phyloP scores from a whole-genome alignment of 1,140 invertebrate species.

The Manduca sexta region DNA sequence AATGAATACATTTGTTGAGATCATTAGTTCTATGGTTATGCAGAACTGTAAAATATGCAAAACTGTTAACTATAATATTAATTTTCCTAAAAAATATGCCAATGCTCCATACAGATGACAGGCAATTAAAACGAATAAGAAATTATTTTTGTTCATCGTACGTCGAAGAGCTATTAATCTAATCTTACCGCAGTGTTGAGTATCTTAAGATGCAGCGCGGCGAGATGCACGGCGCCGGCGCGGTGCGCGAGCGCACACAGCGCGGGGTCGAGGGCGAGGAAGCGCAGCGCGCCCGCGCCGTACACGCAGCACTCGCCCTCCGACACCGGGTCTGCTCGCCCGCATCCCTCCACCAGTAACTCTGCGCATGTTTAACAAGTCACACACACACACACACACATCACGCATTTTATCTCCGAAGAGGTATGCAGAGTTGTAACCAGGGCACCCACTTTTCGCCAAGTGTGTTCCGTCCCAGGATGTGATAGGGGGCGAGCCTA shows the following conservation, averaged over 20 bases:
- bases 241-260: constrained; percentile 69
- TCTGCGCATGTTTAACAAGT: constrained; percentile 65
- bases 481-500: too few relatives aligned
- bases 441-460: too few relatives aligned
- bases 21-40: too few relatives aligned
- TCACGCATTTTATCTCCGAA: background rate
- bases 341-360: constrained; percentile 81
- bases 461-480: too few relatives aligned
- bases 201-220: constrained; percentile 85
- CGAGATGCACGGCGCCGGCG: constrained; percentile 81
- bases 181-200: constrained; percentile 80
- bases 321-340: constrained; percentile 79
- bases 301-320: constrained; percentile 88
- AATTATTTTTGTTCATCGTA: background rate
- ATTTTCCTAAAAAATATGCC: too few relatives aligned
- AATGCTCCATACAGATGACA: background rate
- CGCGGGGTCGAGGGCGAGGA: constrained; percentile 83
- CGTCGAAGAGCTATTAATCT: background rate
- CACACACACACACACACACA: constrained; percentile 1
- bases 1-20: too few relatives aligned
- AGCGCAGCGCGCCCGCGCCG: constrained; percentile 87
- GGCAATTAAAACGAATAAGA: background rate
- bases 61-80: too few relatives aligned
- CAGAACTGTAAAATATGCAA: too few relatives aligned
- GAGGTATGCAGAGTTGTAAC: background rate